These are phyloP conservation scores for Semaprochilodus insignis DNA, from an alignment of 2,797 vertebrate species.

Conservation along the genomic window DNA sequence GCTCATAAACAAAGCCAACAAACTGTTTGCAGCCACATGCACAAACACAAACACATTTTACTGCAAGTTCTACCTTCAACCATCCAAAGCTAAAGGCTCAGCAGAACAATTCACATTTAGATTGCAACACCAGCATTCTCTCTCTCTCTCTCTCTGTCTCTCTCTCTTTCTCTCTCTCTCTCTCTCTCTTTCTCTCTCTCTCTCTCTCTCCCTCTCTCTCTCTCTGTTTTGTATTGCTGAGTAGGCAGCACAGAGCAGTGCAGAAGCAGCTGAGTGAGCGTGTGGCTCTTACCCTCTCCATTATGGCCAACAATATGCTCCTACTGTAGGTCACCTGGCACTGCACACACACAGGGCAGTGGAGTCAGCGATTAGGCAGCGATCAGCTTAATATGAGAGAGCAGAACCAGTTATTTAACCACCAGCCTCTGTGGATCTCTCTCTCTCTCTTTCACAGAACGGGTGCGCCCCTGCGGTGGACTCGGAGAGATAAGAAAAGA, in stretches of 20 bases:
- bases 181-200: conserved; percentile 52
- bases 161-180: conserved; percentile 2
- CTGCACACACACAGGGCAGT: conserved; percentile 3
- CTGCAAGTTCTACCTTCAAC: conserved; percentile 50
- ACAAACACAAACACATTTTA: conserved; percentile 1
- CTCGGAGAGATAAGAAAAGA: conserved; percentile 20
- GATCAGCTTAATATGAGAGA: conserved; percentile 12
- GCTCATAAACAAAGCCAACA: neutral
- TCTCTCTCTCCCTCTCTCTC: neutral
- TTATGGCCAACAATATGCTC: conserved; percentile 14
- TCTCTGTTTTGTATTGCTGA: conserved; percentile 8
- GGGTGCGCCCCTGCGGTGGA: neutral
- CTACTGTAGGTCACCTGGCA: conserved; percentile 19
- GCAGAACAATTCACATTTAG: conserved; percentile 19
- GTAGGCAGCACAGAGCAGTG: neutral
- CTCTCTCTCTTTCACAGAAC: neutral
- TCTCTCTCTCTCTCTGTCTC: conserved; percentile 28
- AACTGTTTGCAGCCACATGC: neutral
- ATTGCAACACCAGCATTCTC: conserved; percentile 49
- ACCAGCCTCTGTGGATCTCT: conserved; percentile 16
- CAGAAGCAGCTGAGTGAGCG: conserved; percentile 19
- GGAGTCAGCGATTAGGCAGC: neutral
- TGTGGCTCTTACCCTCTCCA: conserved; percentile 10
- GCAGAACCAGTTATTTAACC: conserved; percentile 3
- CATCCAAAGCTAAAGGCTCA: conserved; percentile 42